Evolutionary conservation across 2,888 invertebrate genomes (phyloP), one percentile per base, ranked within the genome.

Genomic region (Candidula unifasciata): DNA sequence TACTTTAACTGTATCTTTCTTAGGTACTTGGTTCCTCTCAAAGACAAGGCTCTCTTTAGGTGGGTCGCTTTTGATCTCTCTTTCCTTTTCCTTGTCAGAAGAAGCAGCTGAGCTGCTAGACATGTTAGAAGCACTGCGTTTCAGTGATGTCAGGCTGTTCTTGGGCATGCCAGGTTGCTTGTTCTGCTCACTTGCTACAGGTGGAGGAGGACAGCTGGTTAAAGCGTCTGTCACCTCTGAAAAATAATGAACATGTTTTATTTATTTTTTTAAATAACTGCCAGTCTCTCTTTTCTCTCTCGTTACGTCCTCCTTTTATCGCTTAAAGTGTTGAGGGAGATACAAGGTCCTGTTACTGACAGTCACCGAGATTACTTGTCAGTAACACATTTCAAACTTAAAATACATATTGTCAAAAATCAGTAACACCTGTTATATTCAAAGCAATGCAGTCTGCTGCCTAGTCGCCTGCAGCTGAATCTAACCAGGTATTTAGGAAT

Each of bases 111-210:
- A 91, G 84, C 90, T 90, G 64, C 90, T 90, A 16, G 93, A 92
- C 85, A 92, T 90, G 74, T 91, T 92, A 16, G 93, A 93, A 66
- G 93, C 92, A 78, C 93, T 92, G 68, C 94, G 89, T 86, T 93
- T 93, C 85, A 94, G 88, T 21, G 94, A 92, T 5, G 93, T 94
- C 87, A 92, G 91, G 87, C 92, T 93, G 87, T 92, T 93, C 80
- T 93, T 90, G 33, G 92, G 88, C 8, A 92, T 92, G 8, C 90
- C 88, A 82, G 91, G 91, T 85, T 93, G 92, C 86, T 94, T 93
- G n/a, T 92, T 90, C 86, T 93, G 93, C 85, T 93, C 92, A 60
- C 91, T 89, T 13, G 93, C 89, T 57, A 93, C 93, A 27, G 93
- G 94, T 73, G 93, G 93, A 16, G 94, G 93, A 44, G 64, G 74